These are phyloP conservation scores for Cryptomyrus ogoouensis DNA, from an alignment of 2,113 vertebrate species.

Conservation along the genomic window DNA sequence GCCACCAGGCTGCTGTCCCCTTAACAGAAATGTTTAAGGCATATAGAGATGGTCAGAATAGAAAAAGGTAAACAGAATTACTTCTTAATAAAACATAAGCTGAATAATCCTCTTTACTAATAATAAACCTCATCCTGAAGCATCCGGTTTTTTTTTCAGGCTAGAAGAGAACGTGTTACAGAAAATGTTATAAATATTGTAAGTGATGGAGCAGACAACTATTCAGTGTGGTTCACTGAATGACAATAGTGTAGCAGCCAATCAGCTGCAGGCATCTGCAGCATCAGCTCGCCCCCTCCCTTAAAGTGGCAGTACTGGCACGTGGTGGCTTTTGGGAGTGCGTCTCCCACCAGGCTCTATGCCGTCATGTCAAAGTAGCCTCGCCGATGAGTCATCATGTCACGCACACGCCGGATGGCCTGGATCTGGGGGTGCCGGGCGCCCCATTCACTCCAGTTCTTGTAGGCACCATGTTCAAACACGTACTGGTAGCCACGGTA, in stretches of 20 bases:
- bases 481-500: constrained; percentile 74
- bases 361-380: constrained; percentile 64
- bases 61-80: background rate
- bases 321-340: constrained; percentile 11
- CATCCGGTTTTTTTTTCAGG: background rate
- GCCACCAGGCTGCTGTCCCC: background rate
- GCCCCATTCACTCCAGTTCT: constrained; percentile 78
- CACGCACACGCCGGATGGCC: constrained; percentile 70
- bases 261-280: background rate
- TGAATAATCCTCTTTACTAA: background rate
- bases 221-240: background rate
- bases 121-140: background rate
- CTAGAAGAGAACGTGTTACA: background rate
- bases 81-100: background rate
- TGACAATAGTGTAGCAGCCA: background rate
- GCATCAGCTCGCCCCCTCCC: background rate
- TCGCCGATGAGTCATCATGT: constrained; percentile 70
- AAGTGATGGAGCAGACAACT: background rate
- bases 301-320: background rate
- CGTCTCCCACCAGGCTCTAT: constrained; percentile 31
- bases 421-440: constrained; percentile 69
- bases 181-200: background rate
- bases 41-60: background rate
- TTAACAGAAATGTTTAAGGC: background rate
- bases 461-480: constrained; percentile 63